Evolutionary conservation across 1,140 invertebrate species (phyloP).

Genomic region (Drosophila burlai): DNA sequence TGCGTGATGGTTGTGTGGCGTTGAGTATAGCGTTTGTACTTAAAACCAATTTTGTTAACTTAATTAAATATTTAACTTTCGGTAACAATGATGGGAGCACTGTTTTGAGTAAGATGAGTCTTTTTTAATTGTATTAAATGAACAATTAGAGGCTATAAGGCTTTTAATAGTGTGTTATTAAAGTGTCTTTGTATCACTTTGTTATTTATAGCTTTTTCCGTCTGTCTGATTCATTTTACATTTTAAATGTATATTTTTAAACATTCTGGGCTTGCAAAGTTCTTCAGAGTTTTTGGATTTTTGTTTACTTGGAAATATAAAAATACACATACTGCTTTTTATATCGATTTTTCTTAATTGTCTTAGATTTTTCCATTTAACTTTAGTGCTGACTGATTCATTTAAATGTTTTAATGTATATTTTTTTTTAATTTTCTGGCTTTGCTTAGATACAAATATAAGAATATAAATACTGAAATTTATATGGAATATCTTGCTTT

Average conservation of each 20-base stretch:
- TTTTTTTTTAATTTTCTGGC: neutral
- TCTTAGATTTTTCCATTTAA: neutral
- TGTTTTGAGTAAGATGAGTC: neutral
- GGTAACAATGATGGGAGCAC: slow-evolving; percentile 4
- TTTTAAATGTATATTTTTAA: neutral
- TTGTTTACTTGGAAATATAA: neutral
- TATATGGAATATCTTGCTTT: neutral
- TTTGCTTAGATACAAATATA: neutral
- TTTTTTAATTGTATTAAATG: neutral
- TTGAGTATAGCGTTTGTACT: neutral
- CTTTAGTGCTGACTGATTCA: too few species aligned
- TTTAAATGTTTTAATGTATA: too few species aligned
- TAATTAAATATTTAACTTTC: neutral
- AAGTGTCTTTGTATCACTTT: neutral
- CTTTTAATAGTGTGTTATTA: neutral
- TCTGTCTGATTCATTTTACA: neutral
- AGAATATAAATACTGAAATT: neutral
- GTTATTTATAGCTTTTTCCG: neutral
- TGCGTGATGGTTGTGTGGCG: slow-evolving; percentile 6
- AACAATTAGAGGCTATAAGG: neutral
- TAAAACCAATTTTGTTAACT: neutral
- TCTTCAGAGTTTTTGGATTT: neutral
- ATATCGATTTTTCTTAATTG: neutral
- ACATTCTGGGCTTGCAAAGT: neutral
- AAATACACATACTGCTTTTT: neutral